These are phyloP conservation scores for Drosophila percnosoma DNA, from an alignment of 2,888 invertebrate species.

Conservation along the genomic window DNA sequence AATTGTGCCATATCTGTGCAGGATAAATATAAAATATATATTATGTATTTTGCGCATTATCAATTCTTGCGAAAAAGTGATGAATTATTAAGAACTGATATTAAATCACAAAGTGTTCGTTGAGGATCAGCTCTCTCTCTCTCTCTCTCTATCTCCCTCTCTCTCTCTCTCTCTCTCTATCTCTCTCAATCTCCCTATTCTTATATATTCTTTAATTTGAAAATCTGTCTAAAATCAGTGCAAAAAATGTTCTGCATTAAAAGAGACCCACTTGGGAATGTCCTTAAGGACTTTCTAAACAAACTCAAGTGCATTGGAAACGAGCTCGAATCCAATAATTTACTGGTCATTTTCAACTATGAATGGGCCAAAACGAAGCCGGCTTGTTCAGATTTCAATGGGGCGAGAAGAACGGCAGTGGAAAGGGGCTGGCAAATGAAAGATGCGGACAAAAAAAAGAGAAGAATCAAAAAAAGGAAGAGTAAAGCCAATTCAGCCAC, in stretches of 20 bases:
- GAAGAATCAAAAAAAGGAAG: conserved; percentile 7
- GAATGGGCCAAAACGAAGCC: conserved; percentile 28
- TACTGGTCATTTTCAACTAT: conserved; percentile 60
- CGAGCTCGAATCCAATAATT: conserved; percentile 44
- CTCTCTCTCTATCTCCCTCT: not conserved
- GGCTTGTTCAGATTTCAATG: conserved; percentile 37
- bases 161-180: too few relatives aligned
- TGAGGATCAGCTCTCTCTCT: not conserved
- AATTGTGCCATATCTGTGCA: too few relatives aligned
- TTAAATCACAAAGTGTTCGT: not conserved
- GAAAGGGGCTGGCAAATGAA: conserved; percentile 4
- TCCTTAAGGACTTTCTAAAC: conserved; percentile 5
- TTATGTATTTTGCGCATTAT: not conserved
- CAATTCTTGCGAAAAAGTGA: not conserved
- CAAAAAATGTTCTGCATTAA: too few relatives aligned
- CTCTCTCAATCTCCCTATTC: too few relatives aligned
- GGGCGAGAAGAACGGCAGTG: not conserved
- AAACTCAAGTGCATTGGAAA: conserved; percentile 16
- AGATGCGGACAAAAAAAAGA: not conserved
- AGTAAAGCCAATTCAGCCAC: conserved; percentile 43
- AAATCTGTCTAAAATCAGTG: not conserved
- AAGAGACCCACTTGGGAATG: not conserved
- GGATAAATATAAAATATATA: too few relatives aligned
- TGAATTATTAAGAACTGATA: not conserved
- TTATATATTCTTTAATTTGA: not conserved